Conservation (phyloP, 2,113 vertebrate genomes). For the Salvator merianae region DNA sequence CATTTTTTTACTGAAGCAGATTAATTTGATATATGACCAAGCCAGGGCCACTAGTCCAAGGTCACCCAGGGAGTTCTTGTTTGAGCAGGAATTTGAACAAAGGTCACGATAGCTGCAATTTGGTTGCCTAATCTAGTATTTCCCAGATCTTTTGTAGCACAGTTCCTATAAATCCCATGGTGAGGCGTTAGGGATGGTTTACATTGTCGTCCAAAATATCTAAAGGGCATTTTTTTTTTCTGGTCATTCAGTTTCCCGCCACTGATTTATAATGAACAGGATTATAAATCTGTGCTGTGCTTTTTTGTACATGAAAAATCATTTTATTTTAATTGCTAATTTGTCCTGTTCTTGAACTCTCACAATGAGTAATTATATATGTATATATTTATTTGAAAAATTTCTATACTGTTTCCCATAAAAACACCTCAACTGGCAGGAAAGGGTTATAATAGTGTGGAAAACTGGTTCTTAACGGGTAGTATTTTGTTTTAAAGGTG, state of each 20-base stretch:
- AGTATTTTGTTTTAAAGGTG: neutral
- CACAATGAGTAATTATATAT: too few relatives aligned
- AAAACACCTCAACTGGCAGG: too few relatives aligned
- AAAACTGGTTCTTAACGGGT: neutral
- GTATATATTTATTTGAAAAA: too few relatives aligned
- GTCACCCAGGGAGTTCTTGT: neutral
- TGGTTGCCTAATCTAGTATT: too few relatives aligned
- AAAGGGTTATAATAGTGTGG: too few relatives aligned
- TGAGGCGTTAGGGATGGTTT: neutral
- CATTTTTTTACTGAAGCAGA: neutral
- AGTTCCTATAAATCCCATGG: too few relatives aligned
- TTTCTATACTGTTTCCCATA: too few relatives aligned
- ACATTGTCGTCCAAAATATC: neutral
- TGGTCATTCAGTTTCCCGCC: too few relatives aligned
- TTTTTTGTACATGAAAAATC: neutral
- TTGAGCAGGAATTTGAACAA: neutral
- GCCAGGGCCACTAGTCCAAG: neutral
- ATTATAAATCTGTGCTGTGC: neutral
- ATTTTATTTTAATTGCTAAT: neutral
- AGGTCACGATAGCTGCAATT: too few relatives aligned
- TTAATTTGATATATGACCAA: too few relatives aligned
- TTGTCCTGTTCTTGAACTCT: neutral
- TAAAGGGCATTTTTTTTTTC: neutral
- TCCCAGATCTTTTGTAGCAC: too few relatives aligned
- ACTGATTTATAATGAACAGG: neutral